Percentiles rank a stretch among this genome's conserved stretches.
phyloP scores from a whole-genome alignment of 1,140 invertebrate species.

The Lerema accius region DNA sequence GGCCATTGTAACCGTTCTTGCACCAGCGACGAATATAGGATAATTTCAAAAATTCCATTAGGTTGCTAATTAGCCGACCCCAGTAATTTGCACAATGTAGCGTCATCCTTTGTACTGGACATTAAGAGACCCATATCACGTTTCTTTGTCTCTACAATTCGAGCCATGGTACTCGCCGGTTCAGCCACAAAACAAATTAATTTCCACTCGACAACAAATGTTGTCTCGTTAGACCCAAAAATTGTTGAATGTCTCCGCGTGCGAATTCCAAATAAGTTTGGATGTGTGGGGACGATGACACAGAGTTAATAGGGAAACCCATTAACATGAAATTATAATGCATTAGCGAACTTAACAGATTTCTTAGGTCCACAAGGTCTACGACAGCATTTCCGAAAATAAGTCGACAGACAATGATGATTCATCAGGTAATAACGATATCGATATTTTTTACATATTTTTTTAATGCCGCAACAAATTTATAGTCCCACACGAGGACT shows the following conservation, averaged over 20 bases:
- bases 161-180: too few relatives aligned
- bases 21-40: too few relatives aligned
- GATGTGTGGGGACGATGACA: neutral
- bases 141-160: conserved; percentile 56
- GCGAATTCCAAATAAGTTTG: conserved; percentile 27
- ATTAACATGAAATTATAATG: conserved; percentile 3
- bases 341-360: neutral
- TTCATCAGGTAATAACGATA: too few relatives aligned
- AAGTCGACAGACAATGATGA: too few relatives aligned
- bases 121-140: conserved; percentile 63
- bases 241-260: conserved; percentile 39
- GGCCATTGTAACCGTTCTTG: too few relatives aligned
- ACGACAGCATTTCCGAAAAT: too few relatives aligned
- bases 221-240: conserved; percentile 55
- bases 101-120: conserved; percentile 49
- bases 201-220: conserved; percentile 59
- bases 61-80: conserved; percentile 46
- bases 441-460: too few relatives aligned
- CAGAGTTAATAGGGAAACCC: conserved; percentile 9
- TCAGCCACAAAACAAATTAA: conserved; percentile 57
- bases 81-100: conserved; percentile 49
- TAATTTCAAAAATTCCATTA: conserved; percentile 28
- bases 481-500: too few relatives aligned
- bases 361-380: too few relatives aligned
- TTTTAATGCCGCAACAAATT: too few relatives aligned